Base-by-base conservation (phyloP, 2,113 vertebrate species). In the Sprattus sprattus region DNA sequence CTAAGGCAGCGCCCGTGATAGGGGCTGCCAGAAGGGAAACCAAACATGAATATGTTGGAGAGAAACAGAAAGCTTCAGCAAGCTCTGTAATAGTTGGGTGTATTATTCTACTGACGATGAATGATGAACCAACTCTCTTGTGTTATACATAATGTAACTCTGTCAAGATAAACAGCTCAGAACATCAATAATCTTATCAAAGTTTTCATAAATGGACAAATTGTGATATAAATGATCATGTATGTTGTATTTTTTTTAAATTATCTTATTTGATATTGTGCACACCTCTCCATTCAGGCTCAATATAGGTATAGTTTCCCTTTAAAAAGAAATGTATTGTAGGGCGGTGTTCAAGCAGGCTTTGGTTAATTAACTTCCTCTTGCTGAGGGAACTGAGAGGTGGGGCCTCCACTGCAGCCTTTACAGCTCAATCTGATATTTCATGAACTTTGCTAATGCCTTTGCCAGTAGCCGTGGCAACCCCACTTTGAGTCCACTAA, bases 401-500 rank as follows among this genome's bases (percentile, higher is more conserved):
- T 7, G 22, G 22, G 7, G 64, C 64, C 7, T 32, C 64, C 64
- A 71, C 8, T 71, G 64, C 28, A 13, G 64, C 11, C 64, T 25
- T 32, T 71, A 13, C 64, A 32, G 25, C 64, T 6, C 25, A 25
- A 71, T 71, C 64, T 71, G 64, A 71, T 71, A 32, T 71, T 71
- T 71, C 64, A 71, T 32, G 25, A 71, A 71, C 64, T 71, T 71
- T 71, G 28, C 64, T 90, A 86, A 84, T 82, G 85, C 81, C 86
- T 86, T 67, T 44, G 88, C 88, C 91, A 86, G 89, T 90, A 90
- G 86, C 52, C 85, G 84, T 86, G 89, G 90, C 87, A 90, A 88
- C 87, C 82, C 86, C 82, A 82, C 85, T 91, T 78, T 90, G 91
- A 89, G 92, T 93, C 93, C 93, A 95, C 87, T 94, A 96, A 95